Evolutionary conservation across 2,113 vertebrate species (phyloP).

Genomic region (Naja naja): DNA sequence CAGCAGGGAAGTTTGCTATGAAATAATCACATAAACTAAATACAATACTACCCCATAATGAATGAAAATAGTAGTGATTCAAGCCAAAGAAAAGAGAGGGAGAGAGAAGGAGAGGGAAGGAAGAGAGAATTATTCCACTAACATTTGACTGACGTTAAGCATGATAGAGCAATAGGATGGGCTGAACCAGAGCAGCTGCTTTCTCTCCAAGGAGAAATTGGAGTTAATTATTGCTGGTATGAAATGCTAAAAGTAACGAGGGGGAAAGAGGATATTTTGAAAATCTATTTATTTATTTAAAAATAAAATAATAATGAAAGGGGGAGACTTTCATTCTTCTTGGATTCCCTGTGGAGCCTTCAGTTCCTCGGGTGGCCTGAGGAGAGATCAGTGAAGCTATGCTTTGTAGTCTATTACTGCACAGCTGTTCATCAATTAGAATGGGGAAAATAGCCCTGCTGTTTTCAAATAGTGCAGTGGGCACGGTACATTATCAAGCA

Average conservation of each 20-base stretch:
- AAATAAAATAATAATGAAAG: constrained; percentile 30
- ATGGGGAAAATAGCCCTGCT: constrained; percentile 65
- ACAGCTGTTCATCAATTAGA: constrained; percentile 71
- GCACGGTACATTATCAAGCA: constrained; percentile 54
- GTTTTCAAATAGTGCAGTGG: constrained; percentile 50
- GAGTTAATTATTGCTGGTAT: constrained; percentile 20
- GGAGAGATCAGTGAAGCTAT: constrained; percentile 69
- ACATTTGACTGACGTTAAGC: constrained; percentile 34
- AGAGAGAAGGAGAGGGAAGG: neutral
- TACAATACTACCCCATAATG: constrained; percentile 5
- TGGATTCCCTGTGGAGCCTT: constrained; percentile 61
- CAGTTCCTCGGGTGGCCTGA: constrained; percentile 66
- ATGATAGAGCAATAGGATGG: constrained; percentile 30
- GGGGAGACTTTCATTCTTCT: constrained; percentile 43
- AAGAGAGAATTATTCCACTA: constrained; percentile 10
- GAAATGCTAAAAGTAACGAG: neutral
- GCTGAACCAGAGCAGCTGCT: constrained; percentile 21
- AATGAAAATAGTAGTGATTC: constrained; percentile 6
- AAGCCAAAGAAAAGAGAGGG: neutral
- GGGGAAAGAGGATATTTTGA: constrained; percentile 17
- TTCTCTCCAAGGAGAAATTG: constrained; percentile 32
- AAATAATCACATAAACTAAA: neutral
- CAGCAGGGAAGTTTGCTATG: neutral
- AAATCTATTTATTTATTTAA: constrained; percentile 41
- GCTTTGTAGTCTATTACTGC: constrained; percentile 65